phyloP scores from a whole-genome alignment of 2,113 vertebrate species.

The Petrocephalus zakoni region DNA sequence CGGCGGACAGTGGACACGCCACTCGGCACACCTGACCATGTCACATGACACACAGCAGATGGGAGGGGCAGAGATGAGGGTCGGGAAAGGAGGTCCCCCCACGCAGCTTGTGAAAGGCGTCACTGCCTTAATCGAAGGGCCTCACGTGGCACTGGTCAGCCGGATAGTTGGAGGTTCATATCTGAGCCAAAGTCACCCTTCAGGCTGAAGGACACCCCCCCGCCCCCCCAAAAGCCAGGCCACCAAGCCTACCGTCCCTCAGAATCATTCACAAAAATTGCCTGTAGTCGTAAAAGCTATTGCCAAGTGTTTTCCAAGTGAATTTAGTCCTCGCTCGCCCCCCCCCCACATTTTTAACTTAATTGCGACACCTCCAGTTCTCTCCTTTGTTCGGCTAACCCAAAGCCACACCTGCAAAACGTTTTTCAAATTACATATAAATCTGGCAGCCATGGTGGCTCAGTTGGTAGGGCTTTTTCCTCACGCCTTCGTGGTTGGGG shows the following conservation, averaged over 20 bases:
- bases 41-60: background rate
- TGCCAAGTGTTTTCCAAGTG: background rate
- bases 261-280: background rate
- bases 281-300: background rate
- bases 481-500: background rate
- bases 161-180: background rate
- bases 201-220: background rate
- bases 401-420: background rate
- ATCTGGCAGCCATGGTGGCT: background rate
- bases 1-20: conserved; percentile 14
- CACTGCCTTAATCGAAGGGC: background rate
- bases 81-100: background rate
- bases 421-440: background rate
- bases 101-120: background rate
- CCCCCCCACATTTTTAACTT: background rate
- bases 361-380: background rate
- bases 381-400: background rate
- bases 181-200: background rate
- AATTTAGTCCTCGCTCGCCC: too few relatives aligned
- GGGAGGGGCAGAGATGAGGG: background rate
- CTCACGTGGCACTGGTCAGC: background rate
- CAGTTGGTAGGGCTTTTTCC: background rate
- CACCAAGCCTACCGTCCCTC: background rate
- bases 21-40: background rate
- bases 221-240: background rate